Conservation (phyloP, 1,140 invertebrate genomes). For the Frieseomelitta varia region DNA sequence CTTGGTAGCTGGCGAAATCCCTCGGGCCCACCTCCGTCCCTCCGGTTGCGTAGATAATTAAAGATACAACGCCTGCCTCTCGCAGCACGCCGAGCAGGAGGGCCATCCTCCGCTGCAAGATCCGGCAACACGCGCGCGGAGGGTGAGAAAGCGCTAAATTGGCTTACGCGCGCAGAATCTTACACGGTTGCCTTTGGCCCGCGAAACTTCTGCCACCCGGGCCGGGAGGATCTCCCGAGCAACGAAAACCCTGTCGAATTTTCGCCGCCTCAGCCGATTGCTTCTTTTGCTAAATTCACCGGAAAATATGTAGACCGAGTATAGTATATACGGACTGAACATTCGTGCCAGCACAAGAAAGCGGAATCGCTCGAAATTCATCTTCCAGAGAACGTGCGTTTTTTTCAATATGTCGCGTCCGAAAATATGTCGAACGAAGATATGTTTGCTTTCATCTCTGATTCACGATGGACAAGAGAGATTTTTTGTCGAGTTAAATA, state of each 20-base stretch:
- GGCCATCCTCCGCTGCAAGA: conserved; percentile 22
- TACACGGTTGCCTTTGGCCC: conserved; percentile 38
- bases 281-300: conserved; percentile 55
- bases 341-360: background rate
- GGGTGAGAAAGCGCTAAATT: conserved; percentile 67
- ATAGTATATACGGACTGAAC: background rate
- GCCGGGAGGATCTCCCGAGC: background rate
- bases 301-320: conserved; percentile 24
- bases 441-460: too few relatives aligned
- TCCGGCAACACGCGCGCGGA: background rate
- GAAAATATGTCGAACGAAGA: too few relatives aligned
- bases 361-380: too few relatives aligned
- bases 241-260: conserved; percentile 21
- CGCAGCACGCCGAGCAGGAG: conserved; percentile 29
- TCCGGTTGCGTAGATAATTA: conserved; percentile 72
- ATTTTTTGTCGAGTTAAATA: too few relatives aligned
- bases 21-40: conserved; percentile 55
- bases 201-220: background rate
- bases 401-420: too few relatives aligned
- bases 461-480: too few relatives aligned
- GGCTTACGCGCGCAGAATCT: conserved; percentile 75
- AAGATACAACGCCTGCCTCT: conserved; percentile 75
- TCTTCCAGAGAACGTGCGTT: too few relatives aligned
- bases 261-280: background rate
- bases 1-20: conserved; percentile 59